A percentile compares a stretch with the other conserved stretches of the same genome.
phyloP scores from a whole-genome alignment of 2,797 vertebrate species.

The Zalophus californianus region DNA sequence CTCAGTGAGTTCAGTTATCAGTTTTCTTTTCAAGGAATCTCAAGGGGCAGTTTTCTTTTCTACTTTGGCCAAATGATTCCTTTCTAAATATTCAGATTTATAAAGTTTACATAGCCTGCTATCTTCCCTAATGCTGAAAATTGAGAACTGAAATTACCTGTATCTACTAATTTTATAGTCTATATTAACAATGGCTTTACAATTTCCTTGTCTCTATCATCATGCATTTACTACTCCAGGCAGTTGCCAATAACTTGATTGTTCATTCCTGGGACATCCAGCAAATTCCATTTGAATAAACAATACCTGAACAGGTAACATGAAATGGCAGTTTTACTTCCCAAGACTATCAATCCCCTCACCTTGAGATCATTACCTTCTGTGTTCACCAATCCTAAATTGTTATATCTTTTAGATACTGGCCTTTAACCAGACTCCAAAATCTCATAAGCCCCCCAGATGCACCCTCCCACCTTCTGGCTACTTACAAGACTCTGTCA shows the following conservation, averaged over 20 bases:
- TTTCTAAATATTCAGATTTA: background rate
- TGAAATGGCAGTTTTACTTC: background rate
- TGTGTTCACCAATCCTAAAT: background rate
- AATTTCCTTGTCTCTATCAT: background rate
- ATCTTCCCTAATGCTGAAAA: background rate
- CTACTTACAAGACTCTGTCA: background rate
- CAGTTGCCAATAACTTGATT: background rate
- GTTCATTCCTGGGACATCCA: background rate
- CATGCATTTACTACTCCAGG: background rate
- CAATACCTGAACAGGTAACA: background rate
- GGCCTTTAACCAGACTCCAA: background rate
- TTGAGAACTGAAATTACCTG: background rate
- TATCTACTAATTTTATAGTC: background rate
- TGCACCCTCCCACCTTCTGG: background rate
- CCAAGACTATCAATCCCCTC: background rate
- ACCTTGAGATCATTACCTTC: background rate
- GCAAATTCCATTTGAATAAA: background rate
- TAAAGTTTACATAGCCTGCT: background rate
- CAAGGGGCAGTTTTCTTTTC: background rate
- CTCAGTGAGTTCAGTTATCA: background rate
- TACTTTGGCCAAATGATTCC: background rate
- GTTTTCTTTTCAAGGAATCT: background rate
- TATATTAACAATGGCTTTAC: background rate
- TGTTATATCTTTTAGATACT: background rate
- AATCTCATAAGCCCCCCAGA: background rate